Conservation (phyloP, 2,113 vertebrate species). For the Spheniscus mendiculus region DNA sequence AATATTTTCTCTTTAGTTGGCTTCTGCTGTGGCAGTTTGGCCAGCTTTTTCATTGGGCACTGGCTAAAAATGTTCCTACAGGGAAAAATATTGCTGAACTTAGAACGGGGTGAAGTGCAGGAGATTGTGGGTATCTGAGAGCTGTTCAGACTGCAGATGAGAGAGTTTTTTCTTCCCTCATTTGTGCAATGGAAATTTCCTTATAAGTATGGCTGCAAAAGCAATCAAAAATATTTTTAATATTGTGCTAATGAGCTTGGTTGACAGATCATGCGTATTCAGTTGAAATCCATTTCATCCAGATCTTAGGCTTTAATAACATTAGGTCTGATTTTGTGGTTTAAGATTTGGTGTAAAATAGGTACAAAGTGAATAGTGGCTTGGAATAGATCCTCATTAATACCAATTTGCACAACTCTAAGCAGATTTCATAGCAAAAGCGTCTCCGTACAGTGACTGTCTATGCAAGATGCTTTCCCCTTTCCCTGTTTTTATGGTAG, state of each 20-base stretch:
- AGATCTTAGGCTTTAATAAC: background rate
- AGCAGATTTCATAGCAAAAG: background rate
- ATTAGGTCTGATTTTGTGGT: background rate
- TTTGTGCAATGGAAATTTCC: background rate
- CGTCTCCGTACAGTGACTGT: background rate
- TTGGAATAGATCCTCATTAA: background rate
- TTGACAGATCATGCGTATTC: background rate
- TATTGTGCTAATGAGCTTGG: background rate
- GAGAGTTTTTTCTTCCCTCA: background rate
- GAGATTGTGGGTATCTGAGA: background rate
- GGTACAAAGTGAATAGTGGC: background rate
- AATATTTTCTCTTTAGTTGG: background rate
- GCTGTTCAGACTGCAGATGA: background rate
- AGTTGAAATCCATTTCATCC: background rate
- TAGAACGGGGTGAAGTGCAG: background rate
- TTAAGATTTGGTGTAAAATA: background rate
- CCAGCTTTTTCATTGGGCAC: background rate
- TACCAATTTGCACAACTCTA: background rate
- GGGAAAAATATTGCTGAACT: background rate
- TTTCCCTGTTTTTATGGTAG: background rate
- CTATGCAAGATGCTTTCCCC: background rate
- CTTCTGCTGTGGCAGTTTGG: background rate
- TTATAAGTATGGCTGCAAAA: background rate
- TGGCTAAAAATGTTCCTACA: background rate
- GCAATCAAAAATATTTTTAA: background rate